Evolutionary conservation across 1,140 invertebrate genomes (phyloP), one percentile per base, ranked within the genome.

Genomic region (Drosophila ananassae): DNA sequence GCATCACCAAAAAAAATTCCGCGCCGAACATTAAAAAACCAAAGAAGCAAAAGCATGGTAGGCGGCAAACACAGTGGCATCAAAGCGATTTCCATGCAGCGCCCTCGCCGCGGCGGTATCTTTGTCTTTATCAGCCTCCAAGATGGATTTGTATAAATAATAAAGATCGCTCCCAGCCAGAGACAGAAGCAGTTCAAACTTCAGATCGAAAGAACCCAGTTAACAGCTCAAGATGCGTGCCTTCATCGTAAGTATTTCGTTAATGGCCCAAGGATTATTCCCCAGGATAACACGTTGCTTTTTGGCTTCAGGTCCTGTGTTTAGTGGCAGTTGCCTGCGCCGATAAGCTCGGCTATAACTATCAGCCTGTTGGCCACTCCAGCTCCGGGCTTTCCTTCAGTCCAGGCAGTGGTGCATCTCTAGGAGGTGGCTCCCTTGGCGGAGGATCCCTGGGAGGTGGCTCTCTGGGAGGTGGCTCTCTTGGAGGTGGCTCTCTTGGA

Each of bases 61-160:
- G 82, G 82, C 82, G 82, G 82, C 83, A 87, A 89, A 89, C 62
- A 77, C 78, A 82, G 75, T 89, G 83, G 75, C 82, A 76, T 87
- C 82, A 87, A 89, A 89, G 82, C 76, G 62, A 66, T 69, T 63
- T 87, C 79, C 77, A 60, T 89, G 82, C 83, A 87, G 63, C 68
- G 39, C 52, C 62, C 25, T 44, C 66, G 51, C 64, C 51, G 75
- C 76, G 68, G 68, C 82, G 68, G 60, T 57, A 69, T 84, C 73
- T 87, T 85, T 81, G 81, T 57, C 76, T 87, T 87, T 81, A 81
- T 81, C 83, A 87, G 82, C 82, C 78, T 79, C 83, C 78, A 75
- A 85, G 78, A 85, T 82, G 71, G 82, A 89, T 87, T 87, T 87
- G 82, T 87, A 87, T 87, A 87, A 87, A 87, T 87, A 87, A 87